phyloP scores from a whole-genome alignment of 2,888 invertebrate species.

The Trissoscelio sp. region DNA sequence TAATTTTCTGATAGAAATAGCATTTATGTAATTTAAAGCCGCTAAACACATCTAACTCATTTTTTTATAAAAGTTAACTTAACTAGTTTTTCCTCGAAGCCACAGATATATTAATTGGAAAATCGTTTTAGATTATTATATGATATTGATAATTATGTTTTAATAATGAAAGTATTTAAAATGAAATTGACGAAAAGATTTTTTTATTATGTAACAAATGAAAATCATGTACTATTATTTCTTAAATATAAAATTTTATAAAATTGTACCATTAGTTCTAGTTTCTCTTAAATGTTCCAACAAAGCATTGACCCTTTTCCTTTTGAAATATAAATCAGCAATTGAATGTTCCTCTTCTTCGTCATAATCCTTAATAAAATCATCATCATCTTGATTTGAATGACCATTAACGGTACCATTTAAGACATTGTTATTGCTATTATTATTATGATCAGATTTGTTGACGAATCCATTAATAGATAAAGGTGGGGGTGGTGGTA shows the following conservation, averaged over 20 bases:
- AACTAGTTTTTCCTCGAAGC: too few species aligned
- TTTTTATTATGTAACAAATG: too few species aligned
- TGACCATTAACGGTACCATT: constrained; percentile 50
- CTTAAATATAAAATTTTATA: neutral
- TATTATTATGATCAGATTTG: constrained; percentile 77
- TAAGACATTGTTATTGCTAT: constrained; percentile 71
- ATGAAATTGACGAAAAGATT: too few species aligned
- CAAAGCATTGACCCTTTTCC: constrained; percentile 80
- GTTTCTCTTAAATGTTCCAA: constrained; percentile 79
- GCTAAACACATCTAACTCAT: too few species aligned
- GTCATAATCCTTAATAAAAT: constrained; percentile 67
- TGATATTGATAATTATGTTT: too few species aligned
- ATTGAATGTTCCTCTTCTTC: constrained; percentile 71
- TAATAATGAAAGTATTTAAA: too few species aligned
- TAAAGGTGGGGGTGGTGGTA: constrained; percentile 77
- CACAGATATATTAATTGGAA: too few species aligned
- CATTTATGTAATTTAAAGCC: too few species aligned
- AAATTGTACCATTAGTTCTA: constrained; percentile 78
- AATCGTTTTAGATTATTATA: too few species aligned
- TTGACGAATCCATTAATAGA: constrained; percentile 72
- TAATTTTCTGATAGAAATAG: too few species aligned
- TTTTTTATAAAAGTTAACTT: too few species aligned
- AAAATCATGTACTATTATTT: too few species aligned
- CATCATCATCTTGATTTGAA: constrained; percentile 55
- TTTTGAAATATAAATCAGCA: constrained; percentile 79